Evolutionary conservation across 2,113 vertebrate species (phyloP).

Genomic region (Myodes glareolus): DNA sequence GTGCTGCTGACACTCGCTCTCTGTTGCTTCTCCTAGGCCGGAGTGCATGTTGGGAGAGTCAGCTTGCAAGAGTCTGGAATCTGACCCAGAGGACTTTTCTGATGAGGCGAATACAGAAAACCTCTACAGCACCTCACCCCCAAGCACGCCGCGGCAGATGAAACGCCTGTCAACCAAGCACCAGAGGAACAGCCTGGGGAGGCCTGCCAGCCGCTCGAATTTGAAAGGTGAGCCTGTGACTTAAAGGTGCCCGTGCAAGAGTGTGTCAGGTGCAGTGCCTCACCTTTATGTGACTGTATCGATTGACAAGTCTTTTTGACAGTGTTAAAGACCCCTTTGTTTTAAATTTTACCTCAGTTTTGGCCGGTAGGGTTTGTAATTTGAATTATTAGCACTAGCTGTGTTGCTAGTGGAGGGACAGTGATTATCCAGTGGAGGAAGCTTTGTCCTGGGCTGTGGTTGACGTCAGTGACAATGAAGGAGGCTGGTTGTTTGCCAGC

Average conservation of each 20-base stretch:
- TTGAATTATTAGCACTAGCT: not conserved
- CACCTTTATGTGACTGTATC: not conserved
- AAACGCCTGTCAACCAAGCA: slow-evolving; percentile 96
- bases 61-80: slow-evolving; percentile 85
- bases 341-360: not conserved
- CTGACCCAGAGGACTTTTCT: slow-evolving; percentile 91
- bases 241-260: accelerated
- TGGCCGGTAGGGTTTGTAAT: not conserved
- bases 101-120: slow-evolving; percentile 92
- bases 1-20: not conserved
- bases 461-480: not conserved
- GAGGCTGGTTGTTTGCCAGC: not conserved
- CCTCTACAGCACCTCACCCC: slow-evolving; percentile 93
- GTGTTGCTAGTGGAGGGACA: not conserved
- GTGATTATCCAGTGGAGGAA: not conserved
- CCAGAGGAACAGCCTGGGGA: slow-evolving; percentile 88
- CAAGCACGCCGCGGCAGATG: slow-evolving; percentile 94
- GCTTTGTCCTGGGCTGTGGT: not conserved
- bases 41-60: slow-evolving; percentile 85
- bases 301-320: not conserved
- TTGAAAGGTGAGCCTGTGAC: slow-evolving; percentile 87
- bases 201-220: slow-evolving; percentile 84
- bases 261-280: no score
- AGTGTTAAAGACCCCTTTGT: not conserved
- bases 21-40: slow-evolving; percentile 85